These are phyloP conservation scores for Scaptomyza parva DNA, from an alignment of 2,888 invertebrate species.

Conservation along the genomic window DNA sequence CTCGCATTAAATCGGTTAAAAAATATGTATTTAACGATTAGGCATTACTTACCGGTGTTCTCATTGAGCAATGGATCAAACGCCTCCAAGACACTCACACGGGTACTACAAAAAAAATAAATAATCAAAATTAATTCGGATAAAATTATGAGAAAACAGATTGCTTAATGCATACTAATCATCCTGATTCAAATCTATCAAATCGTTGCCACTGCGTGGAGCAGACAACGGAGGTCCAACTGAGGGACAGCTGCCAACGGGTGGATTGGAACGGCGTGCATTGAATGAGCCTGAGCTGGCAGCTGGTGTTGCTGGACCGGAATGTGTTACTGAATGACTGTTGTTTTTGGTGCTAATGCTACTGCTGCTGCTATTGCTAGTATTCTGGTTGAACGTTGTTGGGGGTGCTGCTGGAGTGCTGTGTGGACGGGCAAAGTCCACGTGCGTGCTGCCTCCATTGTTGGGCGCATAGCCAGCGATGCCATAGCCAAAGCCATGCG, in stretches of 20 bases:
- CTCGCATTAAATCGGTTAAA: neutral
- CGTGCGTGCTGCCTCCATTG: slow-evolving; percentile 45
- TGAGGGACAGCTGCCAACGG: slow-evolving; percentile 58
- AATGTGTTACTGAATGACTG: slow-evolving; percentile 44
- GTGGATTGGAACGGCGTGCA: slow-evolving; percentile 36
- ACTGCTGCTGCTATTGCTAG: slow-evolving; percentile 5
- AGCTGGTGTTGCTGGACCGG: slow-evolving; percentile 35
- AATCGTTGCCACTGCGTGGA: slow-evolving; percentile 75
- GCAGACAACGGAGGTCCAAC: slow-evolving; percentile 38
- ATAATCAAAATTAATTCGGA: slow-evolving; percentile 1
- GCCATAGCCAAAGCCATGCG: slow-evolving; percentile 72
- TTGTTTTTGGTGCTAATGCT: slow-evolving; percentile 24
- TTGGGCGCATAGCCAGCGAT: slow-evolving; percentile 17
- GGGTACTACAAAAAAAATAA: slow-evolving; percentile 74
- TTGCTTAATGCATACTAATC: slow-evolving; percentile 82
- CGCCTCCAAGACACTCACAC: slow-evolving; percentile 90
- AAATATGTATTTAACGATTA: neutral
- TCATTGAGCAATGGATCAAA: slow-evolving; percentile 92
- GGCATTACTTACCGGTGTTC: slow-evolving; percentile 83
- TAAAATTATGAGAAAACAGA: neutral
- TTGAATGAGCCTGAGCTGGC: slow-evolving; percentile 17
- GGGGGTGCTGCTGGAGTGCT: slow-evolving; percentile 31
- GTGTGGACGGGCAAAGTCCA: slow-evolving; percentile 56
- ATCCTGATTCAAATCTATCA: slow-evolving; percentile 83
- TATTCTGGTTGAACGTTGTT: slow-evolving; percentile 7